phyloP scores from a whole-genome alignment of 2,888 invertebrate genomes.

The Panzeria rudis region DNA sequence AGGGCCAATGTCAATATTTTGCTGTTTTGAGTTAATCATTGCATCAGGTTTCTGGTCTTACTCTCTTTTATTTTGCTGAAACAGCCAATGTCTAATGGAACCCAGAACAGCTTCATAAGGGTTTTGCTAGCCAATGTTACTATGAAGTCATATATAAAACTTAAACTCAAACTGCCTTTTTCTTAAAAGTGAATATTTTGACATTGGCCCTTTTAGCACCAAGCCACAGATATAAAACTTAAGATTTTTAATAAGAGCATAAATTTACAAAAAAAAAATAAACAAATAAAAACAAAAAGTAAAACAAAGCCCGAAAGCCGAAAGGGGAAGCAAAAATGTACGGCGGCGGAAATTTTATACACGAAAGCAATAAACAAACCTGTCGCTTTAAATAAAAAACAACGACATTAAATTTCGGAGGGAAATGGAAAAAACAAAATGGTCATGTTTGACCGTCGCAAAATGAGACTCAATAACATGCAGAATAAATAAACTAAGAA shows the following conservation, averaged over 20 bases:
- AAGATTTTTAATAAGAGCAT: constrained; percentile 23
- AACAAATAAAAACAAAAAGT: neutral
- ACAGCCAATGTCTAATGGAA: too few relatives aligned
- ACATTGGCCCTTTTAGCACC: too few relatives aligned
- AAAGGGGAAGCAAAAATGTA: neutral
- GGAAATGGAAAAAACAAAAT: constrained; percentile 9
- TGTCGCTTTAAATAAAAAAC: constrained; percentile 19
- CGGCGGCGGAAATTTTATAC: constrained; percentile 22
- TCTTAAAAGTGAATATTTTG: too few relatives aligned
- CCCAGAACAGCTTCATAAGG: too few relatives aligned
- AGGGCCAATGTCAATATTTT: too few relatives aligned
- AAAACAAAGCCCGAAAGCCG: neutral
- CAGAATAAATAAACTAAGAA: neutral
- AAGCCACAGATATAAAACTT: neutral
- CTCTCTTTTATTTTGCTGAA: too few relatives aligned
- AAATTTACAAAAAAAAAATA: constrained; percentile 7
- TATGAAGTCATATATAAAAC: too few relatives aligned
- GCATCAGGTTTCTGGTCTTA: too few relatives aligned
- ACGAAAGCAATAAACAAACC: constrained; percentile 38
- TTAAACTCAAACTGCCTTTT: too few relatives aligned
- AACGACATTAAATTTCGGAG: neutral
- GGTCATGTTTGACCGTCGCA: constrained; percentile 5
- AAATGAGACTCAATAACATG: constrained; percentile 18
- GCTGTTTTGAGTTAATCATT: too few relatives aligned
- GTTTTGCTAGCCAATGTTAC: too few relatives aligned